These are phyloP conservation scores for Lasioglossum villosulum DNA, from an alignment of 2,888 invertebrate species.

Conservation along the genomic window DNA sequence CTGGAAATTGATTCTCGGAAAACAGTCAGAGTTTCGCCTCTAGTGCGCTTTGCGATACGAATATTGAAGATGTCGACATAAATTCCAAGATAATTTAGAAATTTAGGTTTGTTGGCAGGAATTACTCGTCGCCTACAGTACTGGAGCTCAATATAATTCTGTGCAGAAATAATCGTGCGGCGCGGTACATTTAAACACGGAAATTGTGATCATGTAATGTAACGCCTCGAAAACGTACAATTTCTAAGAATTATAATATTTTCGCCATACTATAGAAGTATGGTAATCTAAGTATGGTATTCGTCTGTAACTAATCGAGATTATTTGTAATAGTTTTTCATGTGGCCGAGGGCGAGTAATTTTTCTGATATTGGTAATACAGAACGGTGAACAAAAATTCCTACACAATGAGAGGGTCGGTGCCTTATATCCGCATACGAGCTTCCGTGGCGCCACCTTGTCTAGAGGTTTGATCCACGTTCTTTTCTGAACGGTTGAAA, in stretches of 20 bases:
- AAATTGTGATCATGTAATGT: background rate
- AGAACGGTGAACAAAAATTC: conserved; percentile 9
- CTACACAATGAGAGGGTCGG: background rate
- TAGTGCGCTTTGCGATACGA: background rate
- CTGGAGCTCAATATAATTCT: background rate
- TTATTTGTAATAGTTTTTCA: background rate
- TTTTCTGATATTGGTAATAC: conserved; percentile 3
- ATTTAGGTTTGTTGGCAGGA: background rate
- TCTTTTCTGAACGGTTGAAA: conserved; percentile 69
- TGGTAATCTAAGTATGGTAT: background rate
- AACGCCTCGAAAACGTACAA: background rate
- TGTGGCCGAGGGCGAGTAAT: background rate
- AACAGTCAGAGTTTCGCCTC: background rate
- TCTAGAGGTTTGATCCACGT: conserved; percentile 56
- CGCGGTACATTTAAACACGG: background rate
- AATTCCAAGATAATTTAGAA: background rate
- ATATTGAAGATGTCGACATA: background rate
- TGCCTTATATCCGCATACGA: background rate
- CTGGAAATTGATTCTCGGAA: background rate
- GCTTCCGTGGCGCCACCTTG: conserved; percentile 61
- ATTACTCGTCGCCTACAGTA: background rate
- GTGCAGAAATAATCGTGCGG: background rate
- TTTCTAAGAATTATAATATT: background rate
- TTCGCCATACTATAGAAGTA: background rate
- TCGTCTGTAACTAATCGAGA: background rate